Percentiles rank a stretch among this genome's conserved stretches.
Evolutionary conservation across 2,113 vertebrate species (phyloP).

Genomic region (Indri indri): DNA sequence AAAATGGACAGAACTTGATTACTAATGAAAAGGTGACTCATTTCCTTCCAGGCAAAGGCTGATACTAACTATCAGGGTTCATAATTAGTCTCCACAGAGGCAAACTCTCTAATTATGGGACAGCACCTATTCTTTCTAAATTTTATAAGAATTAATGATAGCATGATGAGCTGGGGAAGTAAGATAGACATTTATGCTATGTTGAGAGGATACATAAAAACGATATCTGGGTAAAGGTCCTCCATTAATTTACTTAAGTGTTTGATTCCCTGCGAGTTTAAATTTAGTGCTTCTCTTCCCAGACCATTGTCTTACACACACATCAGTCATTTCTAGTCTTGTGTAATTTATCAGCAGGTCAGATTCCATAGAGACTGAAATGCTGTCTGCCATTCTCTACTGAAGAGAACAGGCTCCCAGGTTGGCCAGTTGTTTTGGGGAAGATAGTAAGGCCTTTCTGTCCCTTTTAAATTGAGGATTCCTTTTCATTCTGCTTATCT

Average conservation of each 20-base stretch:
- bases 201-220: neutral
- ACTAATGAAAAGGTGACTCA: constrained; percentile 69
- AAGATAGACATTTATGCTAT: neutral
- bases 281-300: neutral
- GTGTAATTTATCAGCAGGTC: neutral
- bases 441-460: neutral
- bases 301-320: neutral
- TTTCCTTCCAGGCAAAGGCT: constrained; percentile 68
- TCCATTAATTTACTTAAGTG: neutral
- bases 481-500: neutral
- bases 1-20: constrained; percentile 51
- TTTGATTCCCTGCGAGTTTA: neutral
- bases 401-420: neutral
- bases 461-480: neutral
- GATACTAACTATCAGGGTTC: constrained; percentile 29
- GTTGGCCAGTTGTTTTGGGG: neutral
- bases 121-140: neutral
- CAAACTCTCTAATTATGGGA: neutral
- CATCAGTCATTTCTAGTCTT: neutral
- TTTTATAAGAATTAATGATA: constrained; percentile 29
- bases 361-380: neutral
- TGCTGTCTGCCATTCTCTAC: neutral
- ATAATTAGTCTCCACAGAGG: neutral
- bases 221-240: neutral
- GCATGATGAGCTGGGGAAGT: neutral